Percentiles rank a stretch among this genome's conserved stretches.
phyloP scores from a whole-genome alignment of 2,888 invertebrate species.

The Criorhina ranunculi region DNA sequence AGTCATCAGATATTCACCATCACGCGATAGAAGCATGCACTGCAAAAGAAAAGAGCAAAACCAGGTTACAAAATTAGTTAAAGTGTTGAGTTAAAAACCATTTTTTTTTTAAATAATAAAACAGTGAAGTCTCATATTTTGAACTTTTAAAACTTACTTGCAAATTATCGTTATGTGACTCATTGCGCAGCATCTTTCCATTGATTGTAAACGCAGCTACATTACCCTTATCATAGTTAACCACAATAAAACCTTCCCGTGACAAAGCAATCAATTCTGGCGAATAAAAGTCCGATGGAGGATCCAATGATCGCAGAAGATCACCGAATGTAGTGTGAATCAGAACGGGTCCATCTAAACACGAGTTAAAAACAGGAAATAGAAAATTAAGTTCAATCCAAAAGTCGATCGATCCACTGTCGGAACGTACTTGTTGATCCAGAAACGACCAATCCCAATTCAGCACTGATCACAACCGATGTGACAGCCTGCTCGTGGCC shows the following conservation, averaged over 20 bases:
- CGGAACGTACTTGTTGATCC: slow-evolving; percentile 89
- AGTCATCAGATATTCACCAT: slow-evolving; percentile 99
- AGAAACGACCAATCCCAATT: slow-evolving; percentile 98
- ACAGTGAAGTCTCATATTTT: no score
- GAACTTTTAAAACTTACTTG: slow-evolving; percentile 89
- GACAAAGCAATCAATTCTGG: slow-evolving; percentile 97
- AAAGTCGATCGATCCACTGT: slow-evolving; percentile 79
- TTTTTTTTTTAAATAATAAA: no score
- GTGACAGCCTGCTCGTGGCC: slow-evolving; percentile 99
- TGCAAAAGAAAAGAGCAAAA: slow-evolving; percentile 81
- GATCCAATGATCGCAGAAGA: slow-evolving; percentile 94
- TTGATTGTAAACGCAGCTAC: slow-evolving; percentile 98
- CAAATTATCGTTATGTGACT: slow-evolving; percentile 97
- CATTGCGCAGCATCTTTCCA: slow-evolving; percentile 94
- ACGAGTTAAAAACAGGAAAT: slow-evolving; percentile 9
- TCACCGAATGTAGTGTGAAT: slow-evolving; percentile 99
- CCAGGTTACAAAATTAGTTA: neutral
- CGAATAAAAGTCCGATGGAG: slow-evolving; percentile 90
- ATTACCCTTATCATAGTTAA: slow-evolving; percentile 96
- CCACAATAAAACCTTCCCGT: slow-evolving; percentile 97
- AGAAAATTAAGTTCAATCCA: neutral
- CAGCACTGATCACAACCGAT: slow-evolving; percentile 98
- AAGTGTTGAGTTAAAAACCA: no score
- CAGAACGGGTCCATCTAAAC: slow-evolving; percentile 95
- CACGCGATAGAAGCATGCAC: slow-evolving; percentile 97